Evolutionary conservation across 2,888 invertebrate genomes (phyloP), one percentile per base, ranked within the genome.

Genomic region (Hipparchia semele): DNA sequence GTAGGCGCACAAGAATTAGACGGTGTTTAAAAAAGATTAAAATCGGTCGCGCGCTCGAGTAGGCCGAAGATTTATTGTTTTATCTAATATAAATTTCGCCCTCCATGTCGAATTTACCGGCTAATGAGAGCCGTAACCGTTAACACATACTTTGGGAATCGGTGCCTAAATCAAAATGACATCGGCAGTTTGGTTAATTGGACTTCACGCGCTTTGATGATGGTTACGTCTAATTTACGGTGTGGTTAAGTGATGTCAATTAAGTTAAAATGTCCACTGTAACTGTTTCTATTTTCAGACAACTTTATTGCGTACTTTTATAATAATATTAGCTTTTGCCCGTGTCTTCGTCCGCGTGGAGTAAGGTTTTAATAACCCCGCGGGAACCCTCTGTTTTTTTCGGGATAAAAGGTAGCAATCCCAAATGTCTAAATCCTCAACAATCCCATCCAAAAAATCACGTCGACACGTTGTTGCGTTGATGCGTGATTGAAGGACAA

Each of bases 41-140:
- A 90, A 90, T 90, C 90, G 84, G 86, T 86, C 86, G 80, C 81
- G 83, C 82, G 84, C 86, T 89, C 87, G 90, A 79, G 81, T 81
- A 81, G 93, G 92, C 79, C 86, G 92, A 88, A 89, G 88, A 94
- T 85, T 89, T 91, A 92, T 92, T 80, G 84, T 81, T 83, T 83
- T 85, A 87, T 87, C 84, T 87, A 77, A 78, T 80, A 82, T 87
- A 88, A 85, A 89, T 89, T 87, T 87, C 80, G 84, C 85, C 86
- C 85, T 84, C 82, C 79, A 81, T 81, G 78, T 83, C 81, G 79
- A 85, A 87, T 86, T 86, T 84, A 88, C 85, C 83, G 84, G 83
- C 85, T 89, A 91, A 91, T 89, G 85, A 90, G 88, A 82, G 83
- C 76, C 76, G 83, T 84, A 85, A 81, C 83, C 79, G 80, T 80